Conservation (phyloP, 2,888 invertebrate genomes). For the Morpho deidamia region DNA sequence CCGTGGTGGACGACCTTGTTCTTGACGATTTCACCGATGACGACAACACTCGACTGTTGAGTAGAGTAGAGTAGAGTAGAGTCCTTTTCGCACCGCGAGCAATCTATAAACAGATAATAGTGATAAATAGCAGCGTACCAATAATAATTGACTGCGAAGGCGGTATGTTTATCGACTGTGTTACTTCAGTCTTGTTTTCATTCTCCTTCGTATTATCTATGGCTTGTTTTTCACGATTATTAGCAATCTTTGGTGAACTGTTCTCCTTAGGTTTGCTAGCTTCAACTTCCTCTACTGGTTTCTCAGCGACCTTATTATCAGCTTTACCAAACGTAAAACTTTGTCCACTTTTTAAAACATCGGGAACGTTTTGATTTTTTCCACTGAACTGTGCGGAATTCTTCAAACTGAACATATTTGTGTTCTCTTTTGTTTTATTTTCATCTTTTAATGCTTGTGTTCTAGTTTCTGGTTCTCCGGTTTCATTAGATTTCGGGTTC, state of each 20-base stretch:
- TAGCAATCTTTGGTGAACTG: conserved; percentile 31
- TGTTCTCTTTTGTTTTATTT: conserved; percentile 32
- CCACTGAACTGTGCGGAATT: conserved; percentile 31
- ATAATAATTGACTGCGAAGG: conserved; percentile 29
- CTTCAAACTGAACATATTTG: conserved; percentile 48
- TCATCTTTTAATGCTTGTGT: conserved; percentile 28
- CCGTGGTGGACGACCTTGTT: too few species aligned
- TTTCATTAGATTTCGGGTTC: conserved; percentile 49
- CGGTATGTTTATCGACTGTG: conserved; percentile 33
- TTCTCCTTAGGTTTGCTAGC: conserved; percentile 46
- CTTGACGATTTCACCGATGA: too few species aligned
- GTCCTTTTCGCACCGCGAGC: too few species aligned
- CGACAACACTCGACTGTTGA: too few species aligned
- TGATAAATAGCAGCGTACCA: conserved; percentile 14
- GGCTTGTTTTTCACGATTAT: conserved; percentile 19
- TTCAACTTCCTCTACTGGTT: conserved; percentile 22
- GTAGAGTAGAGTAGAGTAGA: too few species aligned
- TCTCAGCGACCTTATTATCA: conserved; percentile 30
- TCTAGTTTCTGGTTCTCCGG: conserved; percentile 48
- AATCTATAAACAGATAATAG: too few species aligned
- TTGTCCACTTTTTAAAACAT: conserved; percentile 41
- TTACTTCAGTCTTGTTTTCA: conserved; percentile 35
- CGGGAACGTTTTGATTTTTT: conserved; percentile 37
- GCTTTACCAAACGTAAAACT: conserved; percentile 30
- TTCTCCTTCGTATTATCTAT: conserved; percentile 31